Base-by-base conservation (phyloP, 2,888 invertebrate genomes). In the Drosophila longiperda region DNA sequence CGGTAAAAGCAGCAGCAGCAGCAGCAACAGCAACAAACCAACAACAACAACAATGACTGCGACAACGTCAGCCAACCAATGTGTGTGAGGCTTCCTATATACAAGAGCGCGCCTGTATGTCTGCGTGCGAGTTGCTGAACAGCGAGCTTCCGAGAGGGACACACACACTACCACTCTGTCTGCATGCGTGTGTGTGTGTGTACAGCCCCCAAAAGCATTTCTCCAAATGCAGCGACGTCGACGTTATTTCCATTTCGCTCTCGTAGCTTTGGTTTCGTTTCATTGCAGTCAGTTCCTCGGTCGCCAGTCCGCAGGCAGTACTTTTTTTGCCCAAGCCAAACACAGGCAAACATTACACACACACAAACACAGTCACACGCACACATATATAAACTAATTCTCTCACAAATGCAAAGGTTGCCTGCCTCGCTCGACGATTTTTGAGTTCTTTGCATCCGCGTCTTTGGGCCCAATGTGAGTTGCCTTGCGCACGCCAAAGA, bases 401-500 rank as follows among this genome's bases (percentile, higher is more conserved):
- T 50, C 70, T 38, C 38, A 63, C 20, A 66, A n/a, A 45, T 40
- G 69, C 62, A 63, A 23, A 78, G 62, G 67, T 74, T 73, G 78
- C 73, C 67, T 65, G 63, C 77, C 67, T 65, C 66, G 80, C 83
- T 80, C 78, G 73, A 26, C 82, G 67, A 62, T 57, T 87, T 83
- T 78, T 75, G 77, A 85, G 90, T 89, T 90, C 87, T 91, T 87
- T 83, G 83, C 87, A 87, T 91, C 87, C 81, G 82, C 76, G 89
- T 82, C 85, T 83, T 89, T 82, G 73, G 78, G 65, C 74, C 84
- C 90, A 90, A 83, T 68, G 76, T 84, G 91, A 89, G 90, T 89
- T 90, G 90, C 83, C 89, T 89, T 89, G 89, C 85, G 89, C 86
- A 87, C 89, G 90, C 81, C 91, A 82, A 88, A 87, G 89, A 85